Evolutionary conservation across 2,113 vertebrate genomes (phyloP), one percentile per base, ranked within the genome.

Genomic region (Prochilodus magdalenae): DNA sequence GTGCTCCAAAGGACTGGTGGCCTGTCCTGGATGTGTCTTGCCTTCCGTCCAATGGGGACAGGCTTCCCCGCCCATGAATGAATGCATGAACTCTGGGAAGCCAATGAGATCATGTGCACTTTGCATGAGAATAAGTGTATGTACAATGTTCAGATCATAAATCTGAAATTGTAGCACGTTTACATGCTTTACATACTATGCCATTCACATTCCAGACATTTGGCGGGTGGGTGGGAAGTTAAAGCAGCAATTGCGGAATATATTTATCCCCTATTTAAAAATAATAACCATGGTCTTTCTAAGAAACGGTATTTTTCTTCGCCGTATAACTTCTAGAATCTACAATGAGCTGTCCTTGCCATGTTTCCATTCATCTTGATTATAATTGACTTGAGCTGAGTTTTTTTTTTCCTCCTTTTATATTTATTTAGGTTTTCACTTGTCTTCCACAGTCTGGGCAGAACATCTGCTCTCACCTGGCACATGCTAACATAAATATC

Each of bases 401-500:
- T 69, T 74, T 57, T 63, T 81, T 77, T 86, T 51, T 33, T 27
- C 27, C 62, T 70, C 62, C 16, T 69, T 74, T 75, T 47, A 26
- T 75, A 77, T 84, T 67, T 84, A 53, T 76, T 82, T 76, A 11
- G 73, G 75, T 71, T 86, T 83, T 70, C 70, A 62, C 70, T 60
- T 44, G 24, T 78, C 74, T 44, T 82, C 79, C 75, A 40, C 59
- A 40, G 63, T 63, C 82, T 82, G 83, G 67, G 71, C 72, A 75
- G 83, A 84, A 80, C 84, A 86, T 86, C 73, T 70, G 73, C 78
- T 80, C 77, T 81, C 60, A 73, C 55, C 83, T 89, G 84, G 75
- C 77, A 40, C 26, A 47, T 44, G 16, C 73, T 71, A 83, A 84
- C 67, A 77, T 55, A 85, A 83, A 83, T 63, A 82, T 76, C 80